A percentile compares a stretch with the other conserved stretches of the same genome.
Conservation (phyloP, 2,797 vertebrate species). For the Alcedo quadribrachys region DNA sequence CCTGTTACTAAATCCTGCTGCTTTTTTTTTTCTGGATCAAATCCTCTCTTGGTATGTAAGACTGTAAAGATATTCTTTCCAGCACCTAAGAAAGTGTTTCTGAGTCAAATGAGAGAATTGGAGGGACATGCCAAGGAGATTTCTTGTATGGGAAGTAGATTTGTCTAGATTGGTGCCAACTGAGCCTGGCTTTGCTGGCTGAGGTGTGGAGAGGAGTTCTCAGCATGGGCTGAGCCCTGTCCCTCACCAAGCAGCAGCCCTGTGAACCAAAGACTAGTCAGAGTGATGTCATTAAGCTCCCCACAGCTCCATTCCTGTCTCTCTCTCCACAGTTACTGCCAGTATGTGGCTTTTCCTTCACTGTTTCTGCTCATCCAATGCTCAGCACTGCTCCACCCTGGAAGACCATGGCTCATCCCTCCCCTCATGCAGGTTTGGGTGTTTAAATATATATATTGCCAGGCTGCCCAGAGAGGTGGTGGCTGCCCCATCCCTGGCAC, state of each 20-base stretch:
- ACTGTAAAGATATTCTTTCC: not conserved
- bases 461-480: not conserved
- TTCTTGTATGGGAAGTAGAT: not conserved
- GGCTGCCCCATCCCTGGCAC: not conserved
- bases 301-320: fast-evolving
- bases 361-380: not conserved
- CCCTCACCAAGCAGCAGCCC: not conserved
- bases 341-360: not conserved
- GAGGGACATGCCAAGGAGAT: not conserved
- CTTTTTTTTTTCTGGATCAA: not conserved
- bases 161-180: not conserved
- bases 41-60: not conserved
- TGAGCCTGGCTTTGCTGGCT: not conserved
- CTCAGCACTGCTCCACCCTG: not conserved
- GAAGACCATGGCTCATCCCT: not conserved
- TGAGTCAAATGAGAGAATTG: not conserved
- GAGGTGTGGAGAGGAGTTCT: not conserved
- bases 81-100: not conserved
- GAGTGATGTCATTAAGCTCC: not conserved
- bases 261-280: not conserved
- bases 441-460: not conserved
- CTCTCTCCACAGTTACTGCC: not conserved
- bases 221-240: not conserved
- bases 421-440: not conserved
- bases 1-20: not conserved